A percentile compares a stretch with the other conserved stretches of the same genome.
phyloP scores from a whole-genome alignment of 2,797 vertebrate genomes.

The Brotogeris chrysoptera region DNA sequence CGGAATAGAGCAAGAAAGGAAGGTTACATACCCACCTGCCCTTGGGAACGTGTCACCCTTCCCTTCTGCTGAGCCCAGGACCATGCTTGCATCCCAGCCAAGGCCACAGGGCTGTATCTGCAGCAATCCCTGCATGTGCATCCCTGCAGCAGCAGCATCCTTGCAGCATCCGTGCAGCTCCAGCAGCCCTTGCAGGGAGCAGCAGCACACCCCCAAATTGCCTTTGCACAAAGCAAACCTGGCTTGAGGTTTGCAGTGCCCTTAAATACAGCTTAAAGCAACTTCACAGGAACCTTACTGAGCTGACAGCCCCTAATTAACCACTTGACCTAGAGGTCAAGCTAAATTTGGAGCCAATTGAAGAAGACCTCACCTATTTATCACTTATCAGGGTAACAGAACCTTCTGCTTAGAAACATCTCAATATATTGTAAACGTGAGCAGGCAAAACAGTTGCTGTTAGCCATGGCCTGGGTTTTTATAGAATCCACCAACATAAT shows the following conservation, averaged over 20 bases:
- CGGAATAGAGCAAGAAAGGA: background rate
- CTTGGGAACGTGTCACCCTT: fast-evolving
- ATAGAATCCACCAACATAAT: fast-evolving
- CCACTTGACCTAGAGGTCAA: background rate
- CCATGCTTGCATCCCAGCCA: fast-evolving
- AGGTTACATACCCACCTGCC: fast-evolving
- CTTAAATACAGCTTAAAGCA: background rate
- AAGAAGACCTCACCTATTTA: background rate
- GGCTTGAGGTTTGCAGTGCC: fast-evolving
- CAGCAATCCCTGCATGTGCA: background rate
- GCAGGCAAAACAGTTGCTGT: background rate
- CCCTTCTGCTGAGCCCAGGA: background rate
- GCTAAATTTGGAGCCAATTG: background rate
- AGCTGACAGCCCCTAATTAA: background rate
- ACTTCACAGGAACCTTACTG: background rate
- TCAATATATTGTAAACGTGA: background rate
- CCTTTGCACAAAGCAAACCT: fast-evolving
- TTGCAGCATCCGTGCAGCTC: no score
- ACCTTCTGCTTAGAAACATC: background rate
- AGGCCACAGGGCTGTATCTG: fast-evolving
- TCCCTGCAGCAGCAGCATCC: no score
- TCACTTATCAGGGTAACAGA: background rate
- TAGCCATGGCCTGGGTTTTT: background rate
- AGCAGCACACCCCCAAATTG: background rate
- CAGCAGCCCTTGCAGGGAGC: no score